phyloP scores from a whole-genome alignment of 1,140 invertebrate genomes.

The Drosophila prosaltans region DNA sequence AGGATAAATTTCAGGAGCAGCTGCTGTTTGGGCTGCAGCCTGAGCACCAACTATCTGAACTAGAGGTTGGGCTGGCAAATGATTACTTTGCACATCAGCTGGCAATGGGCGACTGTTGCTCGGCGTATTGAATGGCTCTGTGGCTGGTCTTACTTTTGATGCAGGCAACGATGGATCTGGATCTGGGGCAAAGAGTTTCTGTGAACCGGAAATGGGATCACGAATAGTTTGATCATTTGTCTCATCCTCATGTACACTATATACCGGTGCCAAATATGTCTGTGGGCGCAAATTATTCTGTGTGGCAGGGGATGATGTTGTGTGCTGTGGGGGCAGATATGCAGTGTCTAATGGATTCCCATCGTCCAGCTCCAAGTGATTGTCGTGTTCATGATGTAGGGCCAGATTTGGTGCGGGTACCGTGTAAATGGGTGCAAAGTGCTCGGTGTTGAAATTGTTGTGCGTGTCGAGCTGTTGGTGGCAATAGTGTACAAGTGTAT shows the following conservation, averaged over 20 bases:
- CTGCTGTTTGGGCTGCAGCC: constrained; percentile 55
- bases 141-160: constrained; percentile 79
- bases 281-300: constrained; percentile 47
- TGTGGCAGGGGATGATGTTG: constrained; percentile 24
- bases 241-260: constrained; percentile 84
- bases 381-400: constrained; percentile 54
- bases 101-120: constrained; percentile 83
- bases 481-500: constrained; percentile 13
- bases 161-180: constrained; percentile 83
- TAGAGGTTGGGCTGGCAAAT: constrained; percentile 70
- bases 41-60: constrained; percentile 77
- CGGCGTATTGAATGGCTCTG: constrained; percentile 83
- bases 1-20: constrained; percentile 70
- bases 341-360: constrained; percentile 48
- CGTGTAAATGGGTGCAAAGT: constrained; percentile 89
- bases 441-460: constrained; percentile 71
- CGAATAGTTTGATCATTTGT: constrained; percentile 82
- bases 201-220: constrained; percentile 79
- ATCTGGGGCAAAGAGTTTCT: constrained; percentile 84
- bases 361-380: constrained; percentile 68
- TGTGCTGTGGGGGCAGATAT: constrained; percentile 56
- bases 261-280: constrained; percentile 66
- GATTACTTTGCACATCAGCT: constrained; percentile 71
- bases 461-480: constrained; percentile 69
- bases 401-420: constrained; percentile 90